Conservation (phyloP, 2,888 invertebrate genomes). For the Acanthacorydalis orientalis region DNA sequence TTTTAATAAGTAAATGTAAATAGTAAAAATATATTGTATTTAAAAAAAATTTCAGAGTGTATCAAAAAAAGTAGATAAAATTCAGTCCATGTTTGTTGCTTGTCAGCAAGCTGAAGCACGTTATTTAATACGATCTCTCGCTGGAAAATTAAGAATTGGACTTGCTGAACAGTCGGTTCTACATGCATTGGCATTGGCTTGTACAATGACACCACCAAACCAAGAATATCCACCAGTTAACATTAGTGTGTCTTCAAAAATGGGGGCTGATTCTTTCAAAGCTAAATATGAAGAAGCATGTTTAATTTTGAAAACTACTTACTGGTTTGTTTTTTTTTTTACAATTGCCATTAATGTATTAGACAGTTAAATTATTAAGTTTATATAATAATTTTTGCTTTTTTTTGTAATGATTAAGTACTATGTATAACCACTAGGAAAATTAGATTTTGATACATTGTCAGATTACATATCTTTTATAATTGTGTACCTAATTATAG, state of each 20-base stretch:
- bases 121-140: conserved; percentile 75
- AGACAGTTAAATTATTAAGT: no score
- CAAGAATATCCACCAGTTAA: conserved; percentile 44
- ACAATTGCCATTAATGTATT: not conserved
- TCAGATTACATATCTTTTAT: no score
- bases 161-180: conserved; percentile 93
- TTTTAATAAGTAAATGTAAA: not conserved
- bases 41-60: conserved; percentile 35
- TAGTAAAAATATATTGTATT: conserved; percentile 3
- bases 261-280: conserved; percentile 54
- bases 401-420: no score
- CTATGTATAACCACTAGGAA: no score
- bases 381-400: no score
- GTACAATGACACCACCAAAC: conserved; percentile 59
- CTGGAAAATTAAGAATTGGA: conserved; percentile 90
- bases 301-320: conserved; percentile 75
- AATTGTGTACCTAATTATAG: no score
- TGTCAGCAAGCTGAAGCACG: conserved; percentile 77
- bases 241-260: conserved; percentile 43
- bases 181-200: conserved; percentile 75
- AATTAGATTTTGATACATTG: no score
- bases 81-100: conserved; percentile 83
- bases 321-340: conserved; percentile 46
- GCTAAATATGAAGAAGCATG: conserved; percentile 54
- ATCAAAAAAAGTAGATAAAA: conserved; percentile 77